These are phyloP conservation scores for Calephelis nemesis DNA, from an alignment of 1,140 invertebrate species.

Conservation along the genomic window DNA sequence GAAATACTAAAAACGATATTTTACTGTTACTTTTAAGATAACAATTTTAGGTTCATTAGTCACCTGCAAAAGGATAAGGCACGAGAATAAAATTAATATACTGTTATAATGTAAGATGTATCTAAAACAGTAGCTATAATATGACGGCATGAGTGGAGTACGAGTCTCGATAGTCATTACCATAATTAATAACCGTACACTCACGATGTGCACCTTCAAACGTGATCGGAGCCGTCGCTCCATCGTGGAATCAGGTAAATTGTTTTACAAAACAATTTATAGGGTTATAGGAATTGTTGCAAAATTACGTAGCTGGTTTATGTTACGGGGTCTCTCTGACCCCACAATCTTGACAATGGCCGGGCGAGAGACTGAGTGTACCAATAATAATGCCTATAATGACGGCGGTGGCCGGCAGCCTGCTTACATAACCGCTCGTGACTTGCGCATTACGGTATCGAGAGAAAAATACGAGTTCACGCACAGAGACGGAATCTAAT, in stretches of 20 bases:
- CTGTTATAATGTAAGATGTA: slow-evolving; percentile 27
- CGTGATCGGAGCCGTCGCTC: slow-evolving; percentile 53
- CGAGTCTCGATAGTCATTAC: slow-evolving; percentile 59
- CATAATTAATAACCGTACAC: slow-evolving; percentile 71
- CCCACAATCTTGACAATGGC: slow-evolving; percentile 77
- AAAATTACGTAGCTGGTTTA: slow-evolving; percentile 71
- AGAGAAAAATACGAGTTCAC: slow-evolving; percentile 64
- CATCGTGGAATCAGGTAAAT: slow-evolving; percentile 56
- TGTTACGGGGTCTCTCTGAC: slow-evolving; percentile 55
- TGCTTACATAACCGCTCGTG: slow-evolving; percentile 76
- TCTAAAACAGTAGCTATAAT: slow-evolving; percentile 28
- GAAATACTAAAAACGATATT: too few relatives aligned
- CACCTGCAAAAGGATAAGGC: background rate
- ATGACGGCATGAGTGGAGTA: slow-evolving; percentile 50
- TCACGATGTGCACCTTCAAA: slow-evolving; percentile 65
- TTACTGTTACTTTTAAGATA: too few relatives aligned
- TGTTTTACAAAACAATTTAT: slow-evolving; percentile 75
- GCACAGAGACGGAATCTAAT: slow-evolving; percentile 43
- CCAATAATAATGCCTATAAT: slow-evolving; percentile 71
- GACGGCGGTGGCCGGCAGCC: slow-evolving; percentile 66
- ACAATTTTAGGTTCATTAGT: too few relatives aligned
- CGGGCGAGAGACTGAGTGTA: slow-evolving; percentile 59
- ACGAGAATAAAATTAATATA: slow-evolving; percentile 15
- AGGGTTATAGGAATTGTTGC: slow-evolving; percentile 65
- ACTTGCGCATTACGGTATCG: slow-evolving; percentile 74